These are phyloP conservation scores for Megalops cyprinoides DNA, from an alignment of 2,797 vertebrate genomes.

Conservation along the genomic window DNA sequence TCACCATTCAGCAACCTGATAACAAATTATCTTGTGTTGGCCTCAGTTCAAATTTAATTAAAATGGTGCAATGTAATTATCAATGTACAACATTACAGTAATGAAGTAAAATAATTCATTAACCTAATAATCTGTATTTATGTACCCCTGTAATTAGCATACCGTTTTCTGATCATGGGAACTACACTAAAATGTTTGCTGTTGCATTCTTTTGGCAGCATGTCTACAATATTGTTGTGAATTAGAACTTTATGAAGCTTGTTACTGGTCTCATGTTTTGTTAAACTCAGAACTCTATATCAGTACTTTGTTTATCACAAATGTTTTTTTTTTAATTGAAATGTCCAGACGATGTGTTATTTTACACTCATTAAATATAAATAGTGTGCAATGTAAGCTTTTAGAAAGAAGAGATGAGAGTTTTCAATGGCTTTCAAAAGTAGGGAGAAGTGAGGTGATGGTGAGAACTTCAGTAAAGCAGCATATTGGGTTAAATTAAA, in stretches of 20 bases:
- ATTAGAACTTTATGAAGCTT: slow-evolving; percentile 15
- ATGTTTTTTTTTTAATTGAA: neutral
- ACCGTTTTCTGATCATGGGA: slow-evolving; percentile 81
- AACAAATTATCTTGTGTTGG: slow-evolving; percentile 97
- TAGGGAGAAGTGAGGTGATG: too few relatives aligned
- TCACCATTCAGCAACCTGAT: slow-evolving; percentile 94
- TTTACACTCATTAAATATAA: too few relatives aligned
- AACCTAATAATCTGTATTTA: slow-evolving; percentile 97
- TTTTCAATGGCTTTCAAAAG: too few relatives aligned
- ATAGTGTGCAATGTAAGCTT: too few relatives aligned
- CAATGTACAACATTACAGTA: slow-evolving; percentile 91
- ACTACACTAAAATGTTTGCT: slow-evolving; percentile 58
- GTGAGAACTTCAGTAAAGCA: too few relatives aligned
- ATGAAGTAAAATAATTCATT: slow-evolving; percentile 98
- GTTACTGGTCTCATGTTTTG: slow-evolving; percentile 22
- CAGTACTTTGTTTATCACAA: neutral
- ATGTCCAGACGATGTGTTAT: too few relatives aligned
- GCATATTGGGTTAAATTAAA: too few relatives aligned
- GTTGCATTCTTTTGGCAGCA: slow-evolving; percentile 36
- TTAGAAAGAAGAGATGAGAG: too few relatives aligned
- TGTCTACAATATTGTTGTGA: slow-evolving; percentile 17
- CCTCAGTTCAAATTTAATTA: slow-evolving; percentile 97
- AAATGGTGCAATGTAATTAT: slow-evolving; percentile 90
- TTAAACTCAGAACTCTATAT: slow-evolving; percentile 28
- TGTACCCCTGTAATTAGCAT: slow-evolving; percentile 81